Evolutionary conservation across 1,140 invertebrate genomes (phyloP), one percentile per base, ranked within the genome.

Genomic region (Homalodisca vitripennis): DNA sequence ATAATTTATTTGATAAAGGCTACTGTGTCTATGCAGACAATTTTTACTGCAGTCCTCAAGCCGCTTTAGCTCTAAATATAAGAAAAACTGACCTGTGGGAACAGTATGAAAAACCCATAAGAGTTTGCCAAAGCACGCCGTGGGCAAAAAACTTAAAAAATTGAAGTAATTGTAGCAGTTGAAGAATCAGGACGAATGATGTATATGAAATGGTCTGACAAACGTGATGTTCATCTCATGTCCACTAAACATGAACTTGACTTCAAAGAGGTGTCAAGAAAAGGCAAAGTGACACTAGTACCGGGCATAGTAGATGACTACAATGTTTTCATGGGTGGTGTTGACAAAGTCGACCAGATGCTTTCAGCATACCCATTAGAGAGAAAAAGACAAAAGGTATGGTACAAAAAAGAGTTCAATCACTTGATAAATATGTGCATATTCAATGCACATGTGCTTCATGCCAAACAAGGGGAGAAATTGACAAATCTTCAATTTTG

Each of bases 391-490:
- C 47, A 26, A 53, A 55, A 68, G 29, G 29, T 55, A 17, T 68
- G 65, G 66, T 68, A 68, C 31, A 68, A 68, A 26, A 68, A 68
- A 55, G 20, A 68, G 13, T 68, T 68, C 29, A 55, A 34, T n/a
- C 66, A 68, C 46, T 57, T 68, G 20, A 30, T 55, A 34, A 68
- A 68, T 22, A 68, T 68, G 66, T 68, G 66, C 55, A 68, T 68
- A 26, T 57, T 55, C 51, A 68, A 68, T 55, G 66, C 66, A 30
- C 66, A 68, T 68, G 20, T 22, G 29, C 17, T 68, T 12, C 66
- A 68, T 34, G 20, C 3, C 30, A 68, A 3, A 26, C 20, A 29
- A 29, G 66, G 66, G 3, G 66, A 20, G 29, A 53, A 29, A 24
- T 2, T 53, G 48, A 68, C 26, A 17, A 30, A 47, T 10, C n/a